A percentile compares a stretch with the other conserved stretches of the same genome.
These are phyloP conservation scores for Pseudococcus viburni DNA, from an alignment of 2,888 invertebrate species.

Conservation along the genomic window DNA sequence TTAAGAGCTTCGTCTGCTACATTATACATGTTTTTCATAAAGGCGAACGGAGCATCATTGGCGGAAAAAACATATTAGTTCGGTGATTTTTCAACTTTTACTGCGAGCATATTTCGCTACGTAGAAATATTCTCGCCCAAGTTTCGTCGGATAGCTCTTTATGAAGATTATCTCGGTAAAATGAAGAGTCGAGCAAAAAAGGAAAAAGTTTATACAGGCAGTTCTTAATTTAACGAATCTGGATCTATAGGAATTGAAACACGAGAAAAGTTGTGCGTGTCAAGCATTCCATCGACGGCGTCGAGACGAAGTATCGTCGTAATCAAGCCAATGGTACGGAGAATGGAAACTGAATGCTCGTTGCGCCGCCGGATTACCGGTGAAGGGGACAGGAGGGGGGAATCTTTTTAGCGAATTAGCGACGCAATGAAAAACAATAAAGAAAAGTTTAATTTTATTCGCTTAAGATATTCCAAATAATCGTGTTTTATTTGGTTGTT, in stretches of 20 bases:
- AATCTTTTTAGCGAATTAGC: conserved; percentile 30
- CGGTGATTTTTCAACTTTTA: background rate
- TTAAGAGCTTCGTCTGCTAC: background rate
- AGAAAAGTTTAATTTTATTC: conserved; percentile 15
- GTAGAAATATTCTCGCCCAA: no score
- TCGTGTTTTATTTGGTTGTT: conserved; percentile 47
- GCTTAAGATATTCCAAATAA: conserved; percentile 34
- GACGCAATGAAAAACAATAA: conserved; percentile 30
- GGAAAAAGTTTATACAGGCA: no score
- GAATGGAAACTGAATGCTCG: background rate
- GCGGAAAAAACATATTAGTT: background rate
- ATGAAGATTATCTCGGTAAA: no score
- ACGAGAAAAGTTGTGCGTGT: background rate
- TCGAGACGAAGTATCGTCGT: background rate
- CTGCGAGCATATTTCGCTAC: background rate
- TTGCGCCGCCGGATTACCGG: background rate
- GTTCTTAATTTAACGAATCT: no score
- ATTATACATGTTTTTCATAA: background rate
- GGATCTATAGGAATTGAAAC: no score
- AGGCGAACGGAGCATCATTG: background rate
- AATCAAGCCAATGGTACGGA: background rate
- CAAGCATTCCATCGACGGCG: background rate
- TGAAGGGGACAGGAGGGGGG: background rate
- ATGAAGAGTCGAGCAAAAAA: no score
- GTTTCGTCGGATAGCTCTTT: no score